Base-by-base conservation (phyloP, 2,888 invertebrate genomes). In the Eueremaeus valkanovi region DNA sequence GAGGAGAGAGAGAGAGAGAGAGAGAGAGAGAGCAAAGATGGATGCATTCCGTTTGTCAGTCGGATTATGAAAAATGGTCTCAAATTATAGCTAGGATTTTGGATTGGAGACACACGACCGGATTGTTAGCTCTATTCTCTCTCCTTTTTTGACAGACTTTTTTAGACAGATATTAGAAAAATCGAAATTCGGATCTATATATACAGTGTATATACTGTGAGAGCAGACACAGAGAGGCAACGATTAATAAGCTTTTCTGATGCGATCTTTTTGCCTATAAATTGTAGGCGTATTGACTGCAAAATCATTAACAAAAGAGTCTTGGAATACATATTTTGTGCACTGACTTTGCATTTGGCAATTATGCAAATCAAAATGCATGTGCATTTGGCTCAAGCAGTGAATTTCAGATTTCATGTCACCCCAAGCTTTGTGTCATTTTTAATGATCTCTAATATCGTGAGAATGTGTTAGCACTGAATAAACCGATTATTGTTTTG, bases 51-150 rank as follows among this genome's bases (percentile, higher is more conserved):
- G 42, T 73, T 75, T 75, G 75, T 70, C 75, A 75, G 75, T 72
- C 21, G 49, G n/a, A 61, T 51, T 72, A 75, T 75, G 75, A 75
- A 75, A 75, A 75, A 75, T 75, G 75, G 72, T 72, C 75, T 61
- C 49, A 75, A 75, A 75, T 75, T 75, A 75, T 75, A 75, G 74
- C n/a, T 42, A n/a, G 13, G 33, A 36, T 29, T 66, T 36, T 66
- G 66, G 36, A 66, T 18, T 36, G 36, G 36, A 66, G 66, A 66
- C 66, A 66, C 66, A 66, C 66, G 66, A 66, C 66, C 66, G 27
- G 21, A 61, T 61, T 31, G 61, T 61, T 61, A 27, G 61, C 18
- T 61, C 31, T 13, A 29, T 31, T 61, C n/a, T 16, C 42, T 51
- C 51, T 5, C 21, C 21, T 51, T n/a, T 18, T 3, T 11, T 45